Percentiles rank a stretch among this genome's conserved stretches.
phyloP scores from a whole-genome alignment of 2,888 invertebrate genomes.

The Tipula lateralis region DNA sequence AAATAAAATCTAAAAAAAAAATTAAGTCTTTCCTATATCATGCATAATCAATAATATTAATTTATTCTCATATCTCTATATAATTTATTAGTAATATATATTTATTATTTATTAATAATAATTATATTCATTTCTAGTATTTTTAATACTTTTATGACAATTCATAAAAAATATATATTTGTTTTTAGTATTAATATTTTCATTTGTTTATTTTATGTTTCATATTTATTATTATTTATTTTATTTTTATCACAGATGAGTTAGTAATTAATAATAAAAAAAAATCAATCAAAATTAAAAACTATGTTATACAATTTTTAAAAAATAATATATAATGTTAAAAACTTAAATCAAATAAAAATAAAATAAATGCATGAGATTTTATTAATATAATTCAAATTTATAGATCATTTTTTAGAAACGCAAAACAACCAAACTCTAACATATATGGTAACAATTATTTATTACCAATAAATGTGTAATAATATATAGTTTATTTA shows the following conservation, averaged over 20 bases:
- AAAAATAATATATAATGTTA: not conserved
- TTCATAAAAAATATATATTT: not conserved
- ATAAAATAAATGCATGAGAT: slow-evolving; percentile 4
- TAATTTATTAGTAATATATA: not conserved
- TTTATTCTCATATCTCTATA: not conserved
- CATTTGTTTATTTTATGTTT: slow-evolving; percentile 2
- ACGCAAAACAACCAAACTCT: not conserved
- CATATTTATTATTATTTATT: not conserved
- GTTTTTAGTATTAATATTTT: not conserved
- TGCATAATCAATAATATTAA: not conserved
- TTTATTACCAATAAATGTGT: not conserved
- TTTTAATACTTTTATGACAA: slow-evolving; percentile 19
- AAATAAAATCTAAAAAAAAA: not conserved
- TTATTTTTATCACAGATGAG: slow-evolving; percentile 28
- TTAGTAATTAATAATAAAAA: slow-evolving; percentile 20
- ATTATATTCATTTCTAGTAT: not conserved
- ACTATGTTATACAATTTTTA: not conserved
- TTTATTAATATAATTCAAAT: not conserved
- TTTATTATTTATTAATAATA: not conserved
- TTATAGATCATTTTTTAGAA: not conserved
- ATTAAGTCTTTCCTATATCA: slow-evolving; percentile 1
- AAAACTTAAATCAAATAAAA: not conserved
- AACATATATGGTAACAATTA: not conserved
- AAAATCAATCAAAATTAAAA: not conserved
- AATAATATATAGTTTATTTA: not conserved